These are phyloP conservation scores for Drosophila arizonae DNA, from an alignment of 1,140 invertebrate species.

Conservation along the genomic window DNA sequence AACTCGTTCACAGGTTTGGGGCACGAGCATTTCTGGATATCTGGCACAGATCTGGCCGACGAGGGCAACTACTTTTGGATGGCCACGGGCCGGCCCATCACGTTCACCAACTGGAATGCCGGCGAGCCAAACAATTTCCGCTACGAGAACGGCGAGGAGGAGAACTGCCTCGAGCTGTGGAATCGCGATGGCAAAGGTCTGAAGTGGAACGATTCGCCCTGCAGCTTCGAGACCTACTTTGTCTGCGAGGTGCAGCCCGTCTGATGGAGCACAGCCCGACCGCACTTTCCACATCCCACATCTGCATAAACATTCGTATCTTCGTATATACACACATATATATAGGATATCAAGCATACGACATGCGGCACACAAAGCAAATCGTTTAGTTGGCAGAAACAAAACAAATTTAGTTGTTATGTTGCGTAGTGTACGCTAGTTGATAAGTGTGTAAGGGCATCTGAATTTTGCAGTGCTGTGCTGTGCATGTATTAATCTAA, in stretches of 20 bases:
- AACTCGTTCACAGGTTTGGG: constrained; percentile 86
- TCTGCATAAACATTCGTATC: constrained; percentile 2
- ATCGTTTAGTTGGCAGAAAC: constrained; percentile 6
- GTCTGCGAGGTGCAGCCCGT: constrained; percentile 91
- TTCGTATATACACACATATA: constrained; percentile 5
- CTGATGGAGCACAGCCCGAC: neutral
- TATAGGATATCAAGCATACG: constrained; percentile 23
- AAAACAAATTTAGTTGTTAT: constrained; percentile 50
- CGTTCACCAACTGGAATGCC: constrained; percentile 96
- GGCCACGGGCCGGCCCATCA: constrained; percentile 93
- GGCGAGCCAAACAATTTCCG: constrained; percentile 95
- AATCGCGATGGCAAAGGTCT: constrained; percentile 95
- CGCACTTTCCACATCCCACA: neutral
- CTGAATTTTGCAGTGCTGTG: constrained; percentile 5
- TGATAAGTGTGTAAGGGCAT: constrained; percentile 22
- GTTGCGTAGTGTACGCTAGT: constrained; percentile 37
- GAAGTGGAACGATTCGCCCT: constrained; percentile 96
- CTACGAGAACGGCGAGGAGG: constrained; percentile 96
- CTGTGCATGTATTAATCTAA: constrained; percentile 33
- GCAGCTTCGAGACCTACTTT: constrained; percentile 95
- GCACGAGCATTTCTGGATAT: constrained; percentile 96
- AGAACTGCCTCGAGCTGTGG: constrained; percentile 95
- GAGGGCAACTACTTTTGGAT: constrained; percentile 96
- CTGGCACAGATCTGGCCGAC: constrained; percentile 94
- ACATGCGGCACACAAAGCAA: constrained; percentile 25